Evolutionary conservation across 2,888 invertebrate genomes (phyloP).

Genomic region (Aspidapion aeneum): DNA sequence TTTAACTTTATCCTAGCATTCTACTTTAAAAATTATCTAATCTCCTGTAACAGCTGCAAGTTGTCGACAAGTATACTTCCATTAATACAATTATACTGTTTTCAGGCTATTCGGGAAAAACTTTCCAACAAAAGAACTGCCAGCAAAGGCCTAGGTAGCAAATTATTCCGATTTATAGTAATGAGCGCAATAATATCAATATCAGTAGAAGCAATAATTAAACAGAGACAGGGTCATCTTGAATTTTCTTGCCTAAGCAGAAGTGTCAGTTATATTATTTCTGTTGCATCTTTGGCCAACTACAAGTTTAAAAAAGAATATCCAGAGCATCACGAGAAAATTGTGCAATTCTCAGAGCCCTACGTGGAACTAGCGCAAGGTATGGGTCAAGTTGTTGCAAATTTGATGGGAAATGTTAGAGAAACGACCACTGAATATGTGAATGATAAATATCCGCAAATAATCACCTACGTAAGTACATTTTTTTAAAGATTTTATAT

Average conservation of each 20-base stretch:
- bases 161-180: not conserved
- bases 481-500: not conserved
- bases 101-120: not conserved
- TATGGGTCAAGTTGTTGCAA: conserved; percentile 37
- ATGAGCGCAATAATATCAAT: not conserved
- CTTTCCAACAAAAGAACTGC: not conserved
- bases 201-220: not conserved
- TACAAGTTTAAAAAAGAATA: not conserved
- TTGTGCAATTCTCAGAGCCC: not conserved
- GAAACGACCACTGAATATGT: conserved; percentile 26
- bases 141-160: not conserved
- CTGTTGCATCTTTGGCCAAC: not conserved
- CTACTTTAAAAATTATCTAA: too few relatives aligned
- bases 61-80: too few relatives aligned
- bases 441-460: conserved; percentile 48
- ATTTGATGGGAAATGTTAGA: conserved; percentile 42
- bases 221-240: not conserved
- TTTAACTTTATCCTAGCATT: too few relatives aligned
- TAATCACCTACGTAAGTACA: conserved; percentile 53
- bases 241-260: not conserved
- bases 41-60: too few relatives aligned
- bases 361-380: not conserved
- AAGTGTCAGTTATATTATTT: not conserved
- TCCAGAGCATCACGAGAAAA: not conserved
- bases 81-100: too few relatives aligned